Conservation (phyloP, 2,113 vertebrate species). For the Illadopsis cleaveri region DNA sequence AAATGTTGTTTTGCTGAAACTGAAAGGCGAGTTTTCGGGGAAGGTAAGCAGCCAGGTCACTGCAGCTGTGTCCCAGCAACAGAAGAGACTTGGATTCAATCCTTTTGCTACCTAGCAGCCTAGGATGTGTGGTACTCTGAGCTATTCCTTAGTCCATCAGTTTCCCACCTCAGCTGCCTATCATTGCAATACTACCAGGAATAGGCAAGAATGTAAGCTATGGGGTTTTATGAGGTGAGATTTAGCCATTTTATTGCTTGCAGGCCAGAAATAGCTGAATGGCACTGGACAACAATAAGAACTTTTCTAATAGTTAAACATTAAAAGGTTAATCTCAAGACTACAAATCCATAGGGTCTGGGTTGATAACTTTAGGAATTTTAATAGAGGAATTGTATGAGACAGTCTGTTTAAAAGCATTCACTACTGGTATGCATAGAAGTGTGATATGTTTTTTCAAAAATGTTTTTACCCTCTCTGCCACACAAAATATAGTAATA, state of each 20-base stretch:
- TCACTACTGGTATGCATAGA: not conserved
- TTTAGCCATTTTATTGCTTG: constrained; percentile 26
- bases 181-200: not conserved
- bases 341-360: not conserved
- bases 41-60: not conserved
- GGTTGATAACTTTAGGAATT: constrained; percentile 40
- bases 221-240: constrained; percentile 31
- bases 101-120: not conserved
- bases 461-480: not conserved
- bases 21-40: not conserved
- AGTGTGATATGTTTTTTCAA: not conserved
- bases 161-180: not conserved
- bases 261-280: not conserved
- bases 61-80: not conserved
- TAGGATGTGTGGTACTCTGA: not conserved
- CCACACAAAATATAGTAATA: not conserved
- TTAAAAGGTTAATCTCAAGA: constrained; percentile 21
- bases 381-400: constrained; percentile 6
- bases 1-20: not conserved
- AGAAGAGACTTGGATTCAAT: not conserved
- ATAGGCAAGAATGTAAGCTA: constrained; percentile 22
- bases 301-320: not conserved
- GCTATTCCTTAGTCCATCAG: not conserved
- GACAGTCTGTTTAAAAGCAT: not conserved
- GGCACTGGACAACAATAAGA: not conserved